These are phyloP conservation scores for Sphinx pinastri DNA, from an alignment of 2,888 invertebrate genomes.

Conservation along the genomic window DNA sequence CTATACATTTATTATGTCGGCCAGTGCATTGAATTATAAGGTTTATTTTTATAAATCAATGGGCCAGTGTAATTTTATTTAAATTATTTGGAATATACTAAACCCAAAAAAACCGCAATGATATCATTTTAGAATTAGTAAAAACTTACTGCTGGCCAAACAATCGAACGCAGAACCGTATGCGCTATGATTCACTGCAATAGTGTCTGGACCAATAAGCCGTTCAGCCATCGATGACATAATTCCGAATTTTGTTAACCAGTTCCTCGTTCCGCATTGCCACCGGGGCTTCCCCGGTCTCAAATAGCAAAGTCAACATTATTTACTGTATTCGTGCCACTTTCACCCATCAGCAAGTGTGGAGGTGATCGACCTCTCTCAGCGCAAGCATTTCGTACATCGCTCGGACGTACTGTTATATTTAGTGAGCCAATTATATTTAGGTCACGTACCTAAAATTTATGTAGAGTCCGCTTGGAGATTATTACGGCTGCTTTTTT, in stretches of 20 bases:
- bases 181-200: too few species aligned
- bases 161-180: too few species aligned
- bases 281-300: slow-evolving; percentile 11
- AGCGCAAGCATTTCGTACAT: background rate
- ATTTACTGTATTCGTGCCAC: background rate
- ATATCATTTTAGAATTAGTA: too few species aligned
- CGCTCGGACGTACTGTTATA: background rate
- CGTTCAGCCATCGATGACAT: background rate
- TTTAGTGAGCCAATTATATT: slow-evolving; percentile 20
- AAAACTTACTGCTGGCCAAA: too few species aligned
- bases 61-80: too few species aligned
- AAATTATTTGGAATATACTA: too few species aligned
- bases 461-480: background rate
- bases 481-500: too few species aligned
- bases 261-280: background rate
- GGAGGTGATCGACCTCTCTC: slow-evolving; percentile 11
- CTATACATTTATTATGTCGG: too few species aligned
- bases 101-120: too few species aligned
- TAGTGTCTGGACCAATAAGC: too few species aligned
- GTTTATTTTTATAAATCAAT: too few species aligned
- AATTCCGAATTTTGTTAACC: background rate
- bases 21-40: too few species aligned
- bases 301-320: background rate
- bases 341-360: slow-evolving; percentile 17
- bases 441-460: background rate